phyloP scores from a whole-genome alignment of 2,888 invertebrate genomes.

The Hirtodrosophila histrioides region DNA sequence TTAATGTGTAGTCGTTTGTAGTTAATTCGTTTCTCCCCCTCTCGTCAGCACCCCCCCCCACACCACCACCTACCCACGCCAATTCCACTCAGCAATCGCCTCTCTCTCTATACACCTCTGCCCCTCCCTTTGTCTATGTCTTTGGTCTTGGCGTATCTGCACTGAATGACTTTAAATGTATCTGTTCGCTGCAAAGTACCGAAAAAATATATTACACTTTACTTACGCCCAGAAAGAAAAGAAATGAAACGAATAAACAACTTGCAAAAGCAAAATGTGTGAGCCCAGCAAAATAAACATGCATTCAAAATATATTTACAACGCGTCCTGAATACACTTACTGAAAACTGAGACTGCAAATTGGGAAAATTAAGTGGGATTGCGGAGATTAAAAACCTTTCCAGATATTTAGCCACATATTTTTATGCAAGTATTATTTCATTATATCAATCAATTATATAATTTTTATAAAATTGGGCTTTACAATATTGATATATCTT shows the following conservation, averaged over 20 bases:
- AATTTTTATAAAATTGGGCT: no score
- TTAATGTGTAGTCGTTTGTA: conserved; percentile 82
- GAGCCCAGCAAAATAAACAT: conserved; percentile 15
- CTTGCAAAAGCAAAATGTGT: conserved; percentile 24
- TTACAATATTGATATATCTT: no score
- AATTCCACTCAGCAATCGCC: background rate
- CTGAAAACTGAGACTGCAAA: background rate
- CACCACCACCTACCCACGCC: background rate
- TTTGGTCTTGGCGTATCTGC: conserved; percentile 58
- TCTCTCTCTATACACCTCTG: background rate
- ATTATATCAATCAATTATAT: no score
- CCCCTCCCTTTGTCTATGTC: background rate
- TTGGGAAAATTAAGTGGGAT: no score
- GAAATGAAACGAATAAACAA: conserved; percentile 36
- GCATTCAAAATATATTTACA: background rate
- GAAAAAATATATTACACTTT: conserved; percentile 65
- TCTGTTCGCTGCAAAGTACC: conserved; percentile 61
- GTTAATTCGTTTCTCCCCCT: conserved; percentile 75
- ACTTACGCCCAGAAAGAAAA: conserved; percentile 35
- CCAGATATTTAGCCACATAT: no score
- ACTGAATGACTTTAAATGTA: conserved; percentile 75
- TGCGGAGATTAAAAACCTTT: no score
- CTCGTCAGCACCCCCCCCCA: conserved; percentile 2
- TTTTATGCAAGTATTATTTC: no score
- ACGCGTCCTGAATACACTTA: conserved; percentile 14